Conservation (phyloP, 2,797 vertebrate species). For the Anolis apletophallus region DNA sequence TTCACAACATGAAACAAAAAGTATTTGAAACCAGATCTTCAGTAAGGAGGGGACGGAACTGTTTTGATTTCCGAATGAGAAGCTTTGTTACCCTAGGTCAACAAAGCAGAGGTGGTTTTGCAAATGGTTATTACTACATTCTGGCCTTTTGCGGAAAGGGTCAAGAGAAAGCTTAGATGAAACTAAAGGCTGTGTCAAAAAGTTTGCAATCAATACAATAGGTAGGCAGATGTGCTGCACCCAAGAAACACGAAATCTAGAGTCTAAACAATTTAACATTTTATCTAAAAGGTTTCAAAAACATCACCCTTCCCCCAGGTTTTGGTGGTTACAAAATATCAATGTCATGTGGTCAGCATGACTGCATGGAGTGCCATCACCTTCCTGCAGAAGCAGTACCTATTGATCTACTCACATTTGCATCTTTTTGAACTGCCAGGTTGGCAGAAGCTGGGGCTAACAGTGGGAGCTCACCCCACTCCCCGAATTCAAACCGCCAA, state of each 20-base stretch:
- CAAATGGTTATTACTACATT: neutral
- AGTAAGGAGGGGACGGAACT: neutral
- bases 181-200: neutral
- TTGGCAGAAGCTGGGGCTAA: too few relatives aligned
- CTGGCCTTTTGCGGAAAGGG: neutral
- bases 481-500: too few relatives aligned
- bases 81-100: neutral
- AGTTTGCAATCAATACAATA: neutral
- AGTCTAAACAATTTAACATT: neutral
- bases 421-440: too few relatives aligned
- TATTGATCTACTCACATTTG: too few relatives aligned
- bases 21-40: neutral
- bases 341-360: neutral
- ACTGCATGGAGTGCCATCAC: too few relatives aligned
- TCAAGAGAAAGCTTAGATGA: neutral
- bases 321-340: neutral
- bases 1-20: neutral
- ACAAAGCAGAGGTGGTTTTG: neutral
- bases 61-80: conserved; percentile 7
- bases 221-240: neutral
- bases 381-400: too few relatives aligned
- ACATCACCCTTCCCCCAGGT: too few relatives aligned
- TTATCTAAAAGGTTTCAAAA: too few relatives aligned
- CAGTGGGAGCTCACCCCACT: too few relatives aligned
- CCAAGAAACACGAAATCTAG: neutral